These are phyloP conservation scores for Lutjanus campechanus DNA, from an alignment of 2,797 vertebrate species.

Conservation along the genomic window DNA sequence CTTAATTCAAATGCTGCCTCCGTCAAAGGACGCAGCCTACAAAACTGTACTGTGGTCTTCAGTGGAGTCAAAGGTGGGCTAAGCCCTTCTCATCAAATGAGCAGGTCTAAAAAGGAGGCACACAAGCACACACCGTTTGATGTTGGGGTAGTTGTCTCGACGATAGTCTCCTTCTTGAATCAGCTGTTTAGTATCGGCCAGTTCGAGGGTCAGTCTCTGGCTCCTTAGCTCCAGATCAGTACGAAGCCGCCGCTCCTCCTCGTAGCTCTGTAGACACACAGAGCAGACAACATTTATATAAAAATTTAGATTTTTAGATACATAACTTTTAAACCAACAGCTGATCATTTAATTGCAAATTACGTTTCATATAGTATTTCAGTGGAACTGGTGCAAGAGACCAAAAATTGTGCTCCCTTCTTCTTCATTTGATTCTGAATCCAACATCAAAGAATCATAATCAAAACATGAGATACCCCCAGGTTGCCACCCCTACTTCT, in stretches of 20 bases:
- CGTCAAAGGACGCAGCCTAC: not conserved
- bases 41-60: not conserved
- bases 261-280: slow-evolving; percentile 87
- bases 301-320: not conserved
- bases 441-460: too few species aligned
- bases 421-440: too few species aligned
- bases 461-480: too few species aligned
- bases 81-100: not conserved
- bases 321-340: too few species aligned
- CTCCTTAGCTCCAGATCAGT: slow-evolving; percentile 92
- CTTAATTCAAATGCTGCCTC: not conserved
- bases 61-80: not conserved
- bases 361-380: too few species aligned
- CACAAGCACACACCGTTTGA: slow-evolving; percentile 85
- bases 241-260: slow-evolving; percentile 90
- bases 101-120: not conserved
- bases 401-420: too few species aligned
- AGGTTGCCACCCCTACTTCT: too few species aligned
- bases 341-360: too few species aligned
- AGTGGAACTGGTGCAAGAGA: too few species aligned
- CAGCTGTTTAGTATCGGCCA: slow-evolving; percentile 94
- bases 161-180: slow-evolving; percentile 95
- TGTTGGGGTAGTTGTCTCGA: slow-evolving; percentile 92
- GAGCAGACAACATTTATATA: not conserved
- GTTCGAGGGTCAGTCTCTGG: slow-evolving; percentile 92